Base-by-base conservation (phyloP, 2,888 invertebrate species). In the Petrophora chlorosata region DNA sequence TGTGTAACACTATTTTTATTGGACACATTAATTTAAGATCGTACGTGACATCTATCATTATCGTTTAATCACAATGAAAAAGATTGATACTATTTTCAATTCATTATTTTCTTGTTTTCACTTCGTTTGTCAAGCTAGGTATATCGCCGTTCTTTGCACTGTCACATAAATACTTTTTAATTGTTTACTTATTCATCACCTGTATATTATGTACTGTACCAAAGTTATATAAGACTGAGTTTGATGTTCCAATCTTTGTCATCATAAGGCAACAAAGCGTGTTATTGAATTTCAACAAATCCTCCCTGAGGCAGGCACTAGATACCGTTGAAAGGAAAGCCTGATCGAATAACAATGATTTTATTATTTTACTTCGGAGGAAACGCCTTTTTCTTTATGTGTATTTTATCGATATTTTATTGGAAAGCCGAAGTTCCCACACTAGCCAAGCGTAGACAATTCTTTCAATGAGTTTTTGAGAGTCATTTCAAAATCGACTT, bases 251-350 rank as follows among this genome's bases (percentile, higher is more conserved):
- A 51, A 65, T 65, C 65, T 70, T 74, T 76, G n/a, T n/a, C 74
- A 67, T 74, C 55, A 58, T 63, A 61, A 63, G 68, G 63, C 74
- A 76, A 74, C 73, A 78, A 74, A 77, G 67, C 73, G 61, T 66
- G 64, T 76, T 76, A 76, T 77, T 70, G 69, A 74, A 80, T 78
- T 78, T 70, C 67, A 69, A 63, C 65, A 73, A 79, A 74, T 74
- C 76, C 71, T 63, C 61, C 63, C 56, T 48, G 59, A 63, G 61
- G 63, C 56, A 59, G 57, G 64, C 57, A 56, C 50, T 59, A 51
- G 61, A 63, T 54, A 63, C 58, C 53, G 56, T 65, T 63, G 55
- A 64, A 70, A 69, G 58, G 60, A 67, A 74, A 72, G 56, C 60
- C 59, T 63, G 66, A 73, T 70, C 65, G 62, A 65, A 69, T 67